Conservation (phyloP, 2,888 invertebrate species). For the Meteorus colon region DNA sequence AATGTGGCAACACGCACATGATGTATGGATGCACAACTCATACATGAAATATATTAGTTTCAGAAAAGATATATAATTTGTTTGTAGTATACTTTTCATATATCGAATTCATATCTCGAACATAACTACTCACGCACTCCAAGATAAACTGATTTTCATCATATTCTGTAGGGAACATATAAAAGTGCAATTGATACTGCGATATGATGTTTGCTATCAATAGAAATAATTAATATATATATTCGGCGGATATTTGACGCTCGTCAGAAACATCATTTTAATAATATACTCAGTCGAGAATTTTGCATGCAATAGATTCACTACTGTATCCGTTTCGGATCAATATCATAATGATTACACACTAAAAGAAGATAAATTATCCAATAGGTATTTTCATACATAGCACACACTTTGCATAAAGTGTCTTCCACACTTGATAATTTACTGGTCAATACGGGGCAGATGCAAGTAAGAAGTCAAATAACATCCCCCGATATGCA, state of each 20-base stretch:
- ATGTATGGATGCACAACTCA: conserved; percentile 37
- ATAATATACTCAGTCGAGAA: too few relatives aligned
- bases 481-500: not conserved
- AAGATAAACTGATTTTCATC: conserved; percentile 60
- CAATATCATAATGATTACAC: too few relatives aligned
- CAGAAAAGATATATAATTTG: too few relatives aligned
- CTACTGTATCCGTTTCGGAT: too few relatives aligned
- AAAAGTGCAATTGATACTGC: conserved; percentile 68
- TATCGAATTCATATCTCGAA: too few relatives aligned
- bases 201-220: conserved; percentile 70
- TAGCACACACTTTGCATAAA: not conserved
- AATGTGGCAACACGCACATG: not conserved
- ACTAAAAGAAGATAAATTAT: too few relatives aligned
- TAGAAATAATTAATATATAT: conserved; percentile 58
- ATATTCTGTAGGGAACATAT: conserved; percentile 51
- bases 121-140: not conserved
- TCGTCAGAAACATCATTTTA: too few relatives aligned
- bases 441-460: conserved; percentile 54
- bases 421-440: conserved; percentile 39
- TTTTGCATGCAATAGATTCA: too few relatives aligned
- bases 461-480: conserved; percentile 52
- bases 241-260: too few relatives aligned
- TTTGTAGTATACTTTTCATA: too few relatives aligned
- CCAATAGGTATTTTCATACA: too few relatives aligned
- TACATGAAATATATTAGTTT: too few relatives aligned